Conservation (phyloP, 2,888 invertebrate species). For the Nysson spinosus region DNA sequence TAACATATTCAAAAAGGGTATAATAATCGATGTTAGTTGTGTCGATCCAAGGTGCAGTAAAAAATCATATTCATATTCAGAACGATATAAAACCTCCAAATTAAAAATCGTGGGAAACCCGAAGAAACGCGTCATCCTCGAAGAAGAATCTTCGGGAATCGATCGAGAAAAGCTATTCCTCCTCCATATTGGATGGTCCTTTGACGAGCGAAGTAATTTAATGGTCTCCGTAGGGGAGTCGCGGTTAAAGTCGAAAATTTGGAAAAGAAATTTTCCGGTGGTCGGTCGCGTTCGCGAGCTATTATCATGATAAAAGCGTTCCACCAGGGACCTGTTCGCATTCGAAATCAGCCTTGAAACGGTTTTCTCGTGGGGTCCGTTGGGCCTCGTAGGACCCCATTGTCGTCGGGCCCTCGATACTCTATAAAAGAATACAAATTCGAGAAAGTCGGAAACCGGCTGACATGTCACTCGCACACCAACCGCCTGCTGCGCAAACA, state of each 20-base stretch:
- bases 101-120: conserved; percentile 15
- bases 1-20: too few relatives aligned
- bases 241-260: conserved; percentile 27
- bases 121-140: not conserved
- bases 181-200: not conserved
- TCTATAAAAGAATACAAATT: conserved; percentile 57
- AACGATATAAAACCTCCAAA: too few relatives aligned
- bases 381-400: not conserved
- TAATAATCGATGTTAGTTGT: too few relatives aligned
- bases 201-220: conserved; percentile 19
- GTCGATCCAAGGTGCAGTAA: too few relatives aligned
- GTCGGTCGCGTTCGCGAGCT: not conserved
- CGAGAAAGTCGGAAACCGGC: conserved; percentile 50
- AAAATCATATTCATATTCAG: too few relatives aligned
- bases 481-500: conserved; percentile 64
- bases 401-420: conserved; percentile 25
- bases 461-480: conserved; percentile 50
- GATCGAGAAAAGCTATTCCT: not conserved
- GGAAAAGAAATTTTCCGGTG: conserved; percentile 23
- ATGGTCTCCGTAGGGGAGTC: conserved; percentile 14
- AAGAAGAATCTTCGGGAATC: too few relatives aligned
- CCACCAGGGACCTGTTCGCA: conserved; percentile 30
- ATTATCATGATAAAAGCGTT: conserved; percentile 55
- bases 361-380: not conserved
- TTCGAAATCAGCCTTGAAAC: conserved; percentile 1